Evolutionary conservation across 2,113 vertebrate genomes (phyloP), one percentile per base, ranked within the genome.

Genomic region (Hymenochirus boettgeri): DNA sequence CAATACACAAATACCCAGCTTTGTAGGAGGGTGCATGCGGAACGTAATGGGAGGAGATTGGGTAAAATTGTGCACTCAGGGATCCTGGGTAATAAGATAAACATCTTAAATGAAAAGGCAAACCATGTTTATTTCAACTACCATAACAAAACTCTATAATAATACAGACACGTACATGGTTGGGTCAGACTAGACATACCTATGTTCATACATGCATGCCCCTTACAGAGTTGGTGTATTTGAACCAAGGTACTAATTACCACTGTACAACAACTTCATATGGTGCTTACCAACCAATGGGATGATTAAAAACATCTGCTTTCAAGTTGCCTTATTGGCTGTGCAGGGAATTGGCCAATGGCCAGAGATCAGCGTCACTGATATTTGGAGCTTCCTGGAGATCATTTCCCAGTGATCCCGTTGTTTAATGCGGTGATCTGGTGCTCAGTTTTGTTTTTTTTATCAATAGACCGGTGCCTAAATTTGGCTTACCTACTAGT

Each of bases 251-350:
- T 92, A 92, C 92, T 89, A 90, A 92, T 96, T 96, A 94, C 63
- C 95, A 93, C 95, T 98, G 93, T 96, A 93, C 26, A 67, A 52
- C 90, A 89, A 90, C 87, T 93, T 91, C 84, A 90, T 84, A 94
- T 92, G 94, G 93, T 97, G 94, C 94, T 98, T 85, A 83, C 80
- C 77, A 69, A 83, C 85, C n/a, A 82, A 79, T 77, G 80, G 85
- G 86, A 86, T 88, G 89, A 91, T 85, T 82, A 77, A 80, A 91
- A 92, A 90, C 89, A 89, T 92, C 90, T 83, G 85, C 82, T 86
- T 89, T 84, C 88, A 83, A 73, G 87, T 89, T 92, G 93, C 92
- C 85, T 86, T 81, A 80, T 75, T 37, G 6, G 60, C 47, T 52
- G 60, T 62, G 19, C 31, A 33, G 12, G 29, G 39, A 52, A n/a